Conservation (phyloP, 2,113 vertebrate species). For the Percina caprodes region DNA sequence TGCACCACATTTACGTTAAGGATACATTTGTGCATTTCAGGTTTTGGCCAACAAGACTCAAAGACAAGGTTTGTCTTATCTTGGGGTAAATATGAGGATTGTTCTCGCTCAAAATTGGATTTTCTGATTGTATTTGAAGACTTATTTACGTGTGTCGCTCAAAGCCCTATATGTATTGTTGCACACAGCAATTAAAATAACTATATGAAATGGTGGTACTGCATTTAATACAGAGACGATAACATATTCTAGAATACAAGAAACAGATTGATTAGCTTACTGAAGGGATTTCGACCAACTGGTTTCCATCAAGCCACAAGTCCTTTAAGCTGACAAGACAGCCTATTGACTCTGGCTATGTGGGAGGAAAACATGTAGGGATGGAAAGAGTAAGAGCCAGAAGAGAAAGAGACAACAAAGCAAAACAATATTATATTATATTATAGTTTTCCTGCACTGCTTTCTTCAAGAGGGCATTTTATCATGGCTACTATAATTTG, state of each 20-base stretch:
- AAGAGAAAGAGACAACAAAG: constrained; percentile 11
- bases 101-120: not conserved
- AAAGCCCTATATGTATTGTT: not conserved
- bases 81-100: not conserved
- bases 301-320: constrained; percentile 98
- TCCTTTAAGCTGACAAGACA: constrained; percentile 95
- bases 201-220: not conserved
- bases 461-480: not conserved
- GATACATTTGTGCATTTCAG: not conserved
- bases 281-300: constrained; percentile 92
- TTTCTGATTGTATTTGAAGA: not conserved
- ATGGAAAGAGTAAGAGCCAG: constrained; percentile 26
- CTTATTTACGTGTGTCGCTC: not conserved
- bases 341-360: constrained; percentile 95
- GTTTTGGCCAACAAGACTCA: not conserved
- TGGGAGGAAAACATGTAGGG: constrained; percentile 54
- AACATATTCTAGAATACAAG: not conserved
- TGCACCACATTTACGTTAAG: not conserved
- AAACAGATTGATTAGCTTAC: constrained; percentile 79
- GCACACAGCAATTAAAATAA: not conserved
- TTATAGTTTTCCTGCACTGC: not conserved
- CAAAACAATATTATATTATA: not conserved
- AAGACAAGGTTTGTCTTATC: not conserved
- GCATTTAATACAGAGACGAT: not conserved
- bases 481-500: not conserved